Base-by-base conservation (phyloP, 2,113 vertebrate species). In the Anhinga rufa region DNA sequence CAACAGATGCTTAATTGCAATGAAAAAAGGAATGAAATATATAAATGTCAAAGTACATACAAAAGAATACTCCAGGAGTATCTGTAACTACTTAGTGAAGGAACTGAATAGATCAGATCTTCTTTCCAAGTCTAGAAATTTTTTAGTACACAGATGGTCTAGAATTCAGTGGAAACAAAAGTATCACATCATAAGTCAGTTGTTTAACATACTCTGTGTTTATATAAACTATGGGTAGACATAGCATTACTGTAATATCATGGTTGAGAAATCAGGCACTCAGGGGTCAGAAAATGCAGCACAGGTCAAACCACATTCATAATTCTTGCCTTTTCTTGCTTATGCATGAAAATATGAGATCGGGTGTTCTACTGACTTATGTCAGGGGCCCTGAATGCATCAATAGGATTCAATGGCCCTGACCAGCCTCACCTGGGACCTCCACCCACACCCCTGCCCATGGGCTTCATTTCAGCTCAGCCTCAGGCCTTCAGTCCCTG, bases 181-280 rank as follows among this genome's bases (percentile, higher is more conserved):
- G 77, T 58, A 94, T 89, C 86, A 87, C 92, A 93, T 94, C 78
- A 34, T 94, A 93, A 97, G 93, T 97, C 91, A 94, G 83, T 89
- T 95, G 95, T 97, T 96, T 93, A 96, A 96, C 57, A 72, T 89
- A 88, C 62, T 82, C 54, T 38, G n/a, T 89, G 90, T 95, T 96
- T 94, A 94, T 93, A 92, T 94, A 96, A 96, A 94, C 92, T 93
- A 66, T 55, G 89, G 48, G 87, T 82, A 95, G 86, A 95, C 84
- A 89, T 15, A 92, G 86, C 75, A 92, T 93, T 92, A 88, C 82
- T 97, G 84, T 80, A 95, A 95, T 62, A 66, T 68, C 5, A 1
- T 91, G 81, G 70, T 96, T 97, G 91, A 92, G 94, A 93, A 96
- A 91, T 93, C 91, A 97, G 78, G 81, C 84, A 94, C 84, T 97